Base-by-base conservation (phyloP, 2,888 invertebrate species). In the Pyrochroa serraticornis region DNA sequence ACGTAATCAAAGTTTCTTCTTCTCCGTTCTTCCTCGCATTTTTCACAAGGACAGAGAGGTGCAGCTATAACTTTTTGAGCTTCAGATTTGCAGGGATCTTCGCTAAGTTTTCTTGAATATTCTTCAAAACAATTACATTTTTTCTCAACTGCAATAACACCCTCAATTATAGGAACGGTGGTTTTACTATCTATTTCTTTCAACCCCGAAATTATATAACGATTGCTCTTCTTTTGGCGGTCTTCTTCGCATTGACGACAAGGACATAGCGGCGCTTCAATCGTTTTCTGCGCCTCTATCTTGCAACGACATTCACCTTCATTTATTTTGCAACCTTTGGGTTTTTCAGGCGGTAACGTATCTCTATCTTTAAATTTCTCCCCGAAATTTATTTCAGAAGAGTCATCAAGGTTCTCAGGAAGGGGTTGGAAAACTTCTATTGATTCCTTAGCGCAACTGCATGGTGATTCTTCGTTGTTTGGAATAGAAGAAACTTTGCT, bases 71-170 rank as follows among this genome's bases (percentile, higher is more conserved):
- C 48, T n/a, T 62, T 58, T 14, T 63, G 57, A n/a, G 63, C 58
- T 42, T 62, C 65, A 38, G 71, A 72, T 38, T 44, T 58, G 53
- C 71, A 71, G 7, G 38, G 55, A 22, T 22, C 22, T 5, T 22
- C 22, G 22, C 22, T 22, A 22, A 22, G 22, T 22, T 5, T 22
- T 22, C 5, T 22, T 5, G 5, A 55, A 35, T 69, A 74, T 31
- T 64, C 61, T 36, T 63, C 52, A 22, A 71, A 56, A 45, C 76
- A 75, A 7, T 64, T 47, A 46, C 76, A 76, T 6, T 60, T 63
- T 56, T 55, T 63, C 9, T 49, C 58, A 12, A 49, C 5, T 22
- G 22, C 41, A 39, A 64, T 53, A 7, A 69, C 67, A 3, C 70
- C 71, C 10, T 63, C 65, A 39, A 75, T 68, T 38, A 75, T 60